Evolutionary conservation across 1,140 invertebrate genomes (phyloP), one percentile per base, ranked within the genome.

Genomic region (Argopecten irradians): DNA sequence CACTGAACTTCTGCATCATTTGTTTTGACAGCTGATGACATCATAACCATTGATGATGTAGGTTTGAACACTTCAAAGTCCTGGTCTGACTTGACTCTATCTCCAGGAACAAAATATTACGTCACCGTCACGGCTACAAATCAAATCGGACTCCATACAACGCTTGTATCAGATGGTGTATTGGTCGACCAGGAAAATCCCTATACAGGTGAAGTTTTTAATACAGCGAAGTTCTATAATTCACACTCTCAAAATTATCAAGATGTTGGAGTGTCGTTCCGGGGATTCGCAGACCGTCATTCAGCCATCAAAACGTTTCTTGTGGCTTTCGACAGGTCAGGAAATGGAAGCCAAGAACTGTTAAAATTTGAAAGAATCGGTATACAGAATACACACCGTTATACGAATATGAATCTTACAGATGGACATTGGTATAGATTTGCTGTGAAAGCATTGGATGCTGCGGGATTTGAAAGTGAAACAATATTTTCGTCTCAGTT

Each of bases 281-380:
- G 90, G 35, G 92, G 92, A 16, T 92, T 92, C 82, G 71, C 88
- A 19, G 92, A 92, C 86, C 36, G 19, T 2, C 88, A 92, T 28
- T 92, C 91, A 28, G 86, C 34, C 16, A 88, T 92, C 28, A 28
- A 83, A 85, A 55, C 71, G 13, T 92, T 91, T 71, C 33, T 85
- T 11, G 85, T 91, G 16, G 87, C 91, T 35, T 28, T 92, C 36
- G 43, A 43, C 39, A 14, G 33, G 0, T 55, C 83, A 28, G 34
- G 82, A 34, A 36, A 90, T 1, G 33, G 39, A 5, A 35, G 9
- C 36, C 28, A 16, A 5, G 71, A 84, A 16, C 28, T 34, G 16
- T 1, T 84, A 22, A 13, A 39, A 7, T 36, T 83, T 35, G 43
- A 82, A 11, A 46, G 86, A 16, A 83, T 85, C 13, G 90, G 89